Conservation (phyloP, 2,113 vertebrate genomes). For the Brachypodius melanocephalos region DNA sequence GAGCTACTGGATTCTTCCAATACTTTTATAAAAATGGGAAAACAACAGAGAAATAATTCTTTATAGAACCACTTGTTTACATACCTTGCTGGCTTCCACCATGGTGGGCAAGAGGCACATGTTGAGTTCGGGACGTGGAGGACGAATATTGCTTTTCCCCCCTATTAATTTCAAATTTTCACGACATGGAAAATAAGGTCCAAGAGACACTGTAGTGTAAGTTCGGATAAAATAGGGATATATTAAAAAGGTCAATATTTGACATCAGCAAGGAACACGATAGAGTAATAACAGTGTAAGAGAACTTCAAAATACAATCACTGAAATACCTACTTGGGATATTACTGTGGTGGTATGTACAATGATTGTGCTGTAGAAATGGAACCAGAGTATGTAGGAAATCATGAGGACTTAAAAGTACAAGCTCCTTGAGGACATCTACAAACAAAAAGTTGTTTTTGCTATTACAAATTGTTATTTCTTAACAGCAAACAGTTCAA, state of each 20-base stretch:
- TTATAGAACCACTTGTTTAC: neutral
- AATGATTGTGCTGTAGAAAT: constrained; percentile 99
- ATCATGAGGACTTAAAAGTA: constrained; percentile 97
- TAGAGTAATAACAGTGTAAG: constrained; percentile 54
- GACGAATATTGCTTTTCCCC: constrained; percentile 97
- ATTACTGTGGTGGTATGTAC: constrained; percentile 98
- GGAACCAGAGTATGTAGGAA: constrained; percentile 98
- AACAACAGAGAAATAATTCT: neutral
- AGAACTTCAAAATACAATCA: constrained; percentile 63
- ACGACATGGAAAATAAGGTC: constrained; percentile 97
- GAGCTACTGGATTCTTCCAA: neutral
- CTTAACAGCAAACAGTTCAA: constrained; percentile 49
- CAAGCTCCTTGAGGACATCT: constrained; percentile 98
- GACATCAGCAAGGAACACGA: constrained; percentile 47
- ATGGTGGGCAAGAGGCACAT: constrained; percentile 99
- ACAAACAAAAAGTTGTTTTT: constrained; percentile 66
- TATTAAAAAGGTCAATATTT: constrained; percentile 66
- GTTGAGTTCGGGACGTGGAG: constrained; percentile 95
- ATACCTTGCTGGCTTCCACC: constrained; percentile 99
- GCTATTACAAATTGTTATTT: constrained; percentile 62
- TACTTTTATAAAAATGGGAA: neutral
- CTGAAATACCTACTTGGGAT: constrained; percentile 89
- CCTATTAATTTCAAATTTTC: constrained; percentile 99
- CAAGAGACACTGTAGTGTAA: constrained; percentile 92
- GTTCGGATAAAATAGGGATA: constrained; percentile 71